phyloP scores from a whole-genome alignment of 2,797 vertebrate genomes.

The Mycteria americana region DNA sequence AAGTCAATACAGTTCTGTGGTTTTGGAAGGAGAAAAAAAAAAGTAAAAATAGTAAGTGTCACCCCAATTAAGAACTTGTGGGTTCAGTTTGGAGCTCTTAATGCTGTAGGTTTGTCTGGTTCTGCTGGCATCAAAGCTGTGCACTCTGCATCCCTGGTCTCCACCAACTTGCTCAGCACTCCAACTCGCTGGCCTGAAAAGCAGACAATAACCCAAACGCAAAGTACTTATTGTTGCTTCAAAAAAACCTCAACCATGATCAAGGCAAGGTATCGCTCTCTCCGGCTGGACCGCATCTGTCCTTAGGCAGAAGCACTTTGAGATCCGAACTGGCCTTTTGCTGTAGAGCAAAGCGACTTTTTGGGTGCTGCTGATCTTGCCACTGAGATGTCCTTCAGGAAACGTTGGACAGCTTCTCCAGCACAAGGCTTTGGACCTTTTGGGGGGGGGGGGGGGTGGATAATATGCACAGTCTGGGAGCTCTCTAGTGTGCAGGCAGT shows the following conservation, averaged over 20 bases:
- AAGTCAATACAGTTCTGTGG: neutral
- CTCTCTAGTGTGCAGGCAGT: no score
- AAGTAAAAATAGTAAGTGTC: neutral
- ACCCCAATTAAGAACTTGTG: neutral
- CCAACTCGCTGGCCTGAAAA: neutral
- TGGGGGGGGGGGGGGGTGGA: no score
- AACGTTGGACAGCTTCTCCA: neutral
- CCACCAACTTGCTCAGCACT: neutral
- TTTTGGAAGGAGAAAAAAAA: neutral
- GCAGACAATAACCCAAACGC: neutral
- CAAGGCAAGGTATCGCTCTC: neutral
- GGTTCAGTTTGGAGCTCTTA: neutral
- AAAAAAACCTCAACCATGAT: neutral
- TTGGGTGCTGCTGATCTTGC: neutral
- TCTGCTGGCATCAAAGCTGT: neutral
- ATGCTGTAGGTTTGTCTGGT: neutral
- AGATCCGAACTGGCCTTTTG: neutral
- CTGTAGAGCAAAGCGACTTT: neutral
- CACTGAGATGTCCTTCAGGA: neutral
- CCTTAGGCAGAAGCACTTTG: neutral
- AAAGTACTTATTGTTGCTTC: neutral
- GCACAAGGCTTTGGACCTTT: neutral
- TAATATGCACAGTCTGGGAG: neutral
- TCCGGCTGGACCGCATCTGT: neutral
- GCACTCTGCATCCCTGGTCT: neutral